These are phyloP conservation scores for Anguilla rostrata DNA, from an alignment of 2,113 vertebrate species.

Conservation along the genomic window DNA sequence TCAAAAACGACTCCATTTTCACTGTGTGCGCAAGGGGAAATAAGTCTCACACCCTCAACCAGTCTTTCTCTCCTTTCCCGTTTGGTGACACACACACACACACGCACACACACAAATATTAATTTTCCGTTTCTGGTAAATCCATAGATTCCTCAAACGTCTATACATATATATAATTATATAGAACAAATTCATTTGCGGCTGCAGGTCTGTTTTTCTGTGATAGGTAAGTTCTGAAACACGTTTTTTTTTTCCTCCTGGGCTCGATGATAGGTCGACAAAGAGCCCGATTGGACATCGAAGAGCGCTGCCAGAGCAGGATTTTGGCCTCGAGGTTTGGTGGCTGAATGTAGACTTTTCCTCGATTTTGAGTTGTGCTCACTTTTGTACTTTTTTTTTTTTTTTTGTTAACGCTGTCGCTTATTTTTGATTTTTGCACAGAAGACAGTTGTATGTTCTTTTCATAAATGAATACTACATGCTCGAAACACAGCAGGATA, in stretches of 20 bases:
- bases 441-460: conserved; percentile 39
- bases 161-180: conserved; percentile 71
- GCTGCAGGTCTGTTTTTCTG: conserved; percentile 46
- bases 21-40: conserved; percentile 32
- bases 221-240: conserved; percentile 53
- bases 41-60: conserved; percentile 41
- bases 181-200: conserved; percentile 62
- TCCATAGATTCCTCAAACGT: conserved; percentile 64
- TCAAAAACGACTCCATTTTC: conserved; percentile 35
- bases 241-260: conserved; percentile 51
- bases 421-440: conserved; percentile 48
- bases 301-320: conserved; percentile 58
- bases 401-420: conserved; percentile 32
- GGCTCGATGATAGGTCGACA: conserved; percentile 34
- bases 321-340: conserved; percentile 60
- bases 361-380: conserved; percentile 34
- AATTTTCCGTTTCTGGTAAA: conserved; percentile 42
- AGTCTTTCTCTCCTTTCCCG: conserved; percentile 21
- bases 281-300: conserved; percentile 57
- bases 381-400: conserved; percentile 35
- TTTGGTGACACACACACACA: conserved; percentile 10
- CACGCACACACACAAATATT: conserved; percentile 20
- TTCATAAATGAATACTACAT: conserved; percentile 77
- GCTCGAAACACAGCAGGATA: conserved; percentile 74
- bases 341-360: conserved; percentile 61